Percentiles rank a stretch among this genome's conserved stretches.
These are phyloP conservation scores for Scarus forsteni DNA, from an alignment of 2,797 vertebrate genomes.

Conservation along the genomic window DNA sequence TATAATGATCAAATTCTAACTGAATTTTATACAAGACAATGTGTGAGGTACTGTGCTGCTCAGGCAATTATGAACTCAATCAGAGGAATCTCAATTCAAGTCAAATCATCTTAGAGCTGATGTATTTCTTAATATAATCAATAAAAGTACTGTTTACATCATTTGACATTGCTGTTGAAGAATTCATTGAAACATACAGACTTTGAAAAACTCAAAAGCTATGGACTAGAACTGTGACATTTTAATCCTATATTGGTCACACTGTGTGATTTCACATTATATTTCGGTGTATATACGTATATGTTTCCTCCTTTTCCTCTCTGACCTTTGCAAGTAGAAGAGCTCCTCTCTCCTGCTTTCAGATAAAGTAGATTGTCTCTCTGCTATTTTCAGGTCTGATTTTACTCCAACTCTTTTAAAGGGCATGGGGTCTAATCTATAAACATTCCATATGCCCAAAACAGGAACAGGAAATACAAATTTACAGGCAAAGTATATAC, in stretches of 20 bases:
- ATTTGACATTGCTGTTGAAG: constrained; percentile 19
- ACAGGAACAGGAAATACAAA: too few relatives aligned
- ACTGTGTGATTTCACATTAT: constrained; percentile 18
- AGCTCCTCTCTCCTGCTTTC: constrained; percentile 30
- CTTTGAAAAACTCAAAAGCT: constrained; percentile 20
- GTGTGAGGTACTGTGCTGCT: not conserved
- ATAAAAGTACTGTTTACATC: constrained; percentile 17
- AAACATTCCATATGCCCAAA: too few relatives aligned
- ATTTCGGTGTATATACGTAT: constrained; percentile 6
- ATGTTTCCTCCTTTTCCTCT: constrained; percentile 9
- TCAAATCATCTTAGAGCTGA: not conserved
- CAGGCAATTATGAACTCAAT: not conserved
- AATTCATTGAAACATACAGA: constrained; percentile 15
- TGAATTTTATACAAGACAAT: not conserved
- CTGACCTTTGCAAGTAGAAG: constrained; percentile 27
- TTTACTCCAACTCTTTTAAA: not conserved
- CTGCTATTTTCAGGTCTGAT: constrained; percentile 15
- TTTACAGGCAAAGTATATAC: too few relatives aligned
- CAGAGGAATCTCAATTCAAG: not conserved
- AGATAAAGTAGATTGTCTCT: constrained; percentile 37
- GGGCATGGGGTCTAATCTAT: too few relatives aligned
- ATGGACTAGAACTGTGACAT: constrained; percentile 23
- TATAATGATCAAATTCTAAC: too few relatives aligned
- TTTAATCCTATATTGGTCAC: constrained; percentile 23
- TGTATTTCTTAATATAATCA: constrained; percentile 11